These are phyloP conservation scores for Manis pentadactyla DNA, from an alignment of 2,797 vertebrate genomes.

Conservation along the genomic window DNA sequence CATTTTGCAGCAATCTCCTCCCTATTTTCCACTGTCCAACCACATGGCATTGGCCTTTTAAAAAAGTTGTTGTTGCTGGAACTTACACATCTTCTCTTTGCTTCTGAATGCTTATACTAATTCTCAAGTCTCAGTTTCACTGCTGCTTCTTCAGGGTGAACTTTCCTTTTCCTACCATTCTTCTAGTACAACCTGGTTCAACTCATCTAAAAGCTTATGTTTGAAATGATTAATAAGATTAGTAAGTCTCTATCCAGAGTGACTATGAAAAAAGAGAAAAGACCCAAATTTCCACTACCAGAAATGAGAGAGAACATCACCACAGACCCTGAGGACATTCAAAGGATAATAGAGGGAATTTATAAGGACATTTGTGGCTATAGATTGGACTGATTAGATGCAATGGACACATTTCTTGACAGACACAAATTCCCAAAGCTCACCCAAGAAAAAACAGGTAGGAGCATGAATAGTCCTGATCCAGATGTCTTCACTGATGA, in stretches of 20 bases:
- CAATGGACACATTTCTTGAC: neutral
- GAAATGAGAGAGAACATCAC: neutral
- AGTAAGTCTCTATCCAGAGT: neutral
- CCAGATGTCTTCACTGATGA: neutral
- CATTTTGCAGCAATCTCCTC: neutral
- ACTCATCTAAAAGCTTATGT: neutral
- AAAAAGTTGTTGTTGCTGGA: neutral
- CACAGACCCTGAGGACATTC: neutral
- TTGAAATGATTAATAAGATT: neutral
- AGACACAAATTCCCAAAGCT: neutral
- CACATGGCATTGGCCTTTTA: neutral
- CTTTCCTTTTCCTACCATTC: neutral
- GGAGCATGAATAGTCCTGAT: neutral
- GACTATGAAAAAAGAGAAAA: neutral
- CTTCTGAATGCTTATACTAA: neutral
- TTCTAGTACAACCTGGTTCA: neutral
- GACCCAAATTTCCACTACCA: neutral
- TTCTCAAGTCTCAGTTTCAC: neutral
- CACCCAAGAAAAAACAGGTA: neutral
- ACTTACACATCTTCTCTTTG: neutral
- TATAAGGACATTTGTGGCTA: neutral
- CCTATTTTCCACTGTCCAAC: neutral
- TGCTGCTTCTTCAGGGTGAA: neutral
- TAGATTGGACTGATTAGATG: neutral
- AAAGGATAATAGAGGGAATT: constrained; percentile 19